A percentile compares a stretch with the other conserved stretches of the same genome.
Evolutionary conservation across 1,140 invertebrate species (phyloP).

Genomic region (Neodiprion lecontei): DNA sequence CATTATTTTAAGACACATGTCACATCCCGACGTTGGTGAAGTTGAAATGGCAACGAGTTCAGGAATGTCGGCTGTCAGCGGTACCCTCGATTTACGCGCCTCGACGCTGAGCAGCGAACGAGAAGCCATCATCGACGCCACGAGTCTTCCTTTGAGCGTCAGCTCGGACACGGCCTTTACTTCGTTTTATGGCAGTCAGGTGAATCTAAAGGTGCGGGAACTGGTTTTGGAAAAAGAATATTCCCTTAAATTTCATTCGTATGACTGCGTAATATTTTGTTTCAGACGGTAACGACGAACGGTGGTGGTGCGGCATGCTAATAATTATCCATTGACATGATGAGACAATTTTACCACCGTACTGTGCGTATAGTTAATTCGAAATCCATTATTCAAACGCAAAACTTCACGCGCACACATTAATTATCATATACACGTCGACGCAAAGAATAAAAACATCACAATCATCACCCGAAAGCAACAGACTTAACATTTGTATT

Average conservation of each 20-base stretch:
- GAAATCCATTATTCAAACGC: conserved; percentile 1
- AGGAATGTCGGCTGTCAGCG: conserved; percentile 50
- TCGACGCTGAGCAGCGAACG: conserved; percentile 52
- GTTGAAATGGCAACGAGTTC: conserved; percentile 57
- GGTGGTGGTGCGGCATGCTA: not conserved
- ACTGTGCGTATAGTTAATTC: not conserved
- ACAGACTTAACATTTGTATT: not conserved
- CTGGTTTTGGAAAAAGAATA: not conserved
- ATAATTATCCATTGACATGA: not conserved
- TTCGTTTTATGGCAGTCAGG: conserved; percentile 70
- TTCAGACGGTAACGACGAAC: not conserved
- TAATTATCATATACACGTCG: not conserved
- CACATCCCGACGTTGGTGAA: conserved; percentile 51
- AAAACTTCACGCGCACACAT: no score
- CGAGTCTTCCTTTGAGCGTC: conserved; percentile 52
- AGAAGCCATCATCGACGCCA: conserved; percentile 49
- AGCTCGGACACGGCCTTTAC: conserved; percentile 75
- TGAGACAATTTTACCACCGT: no score
- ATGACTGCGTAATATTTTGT: not conserved
- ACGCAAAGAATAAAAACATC: not conserved
- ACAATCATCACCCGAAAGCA: not conserved
- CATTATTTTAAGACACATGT: conserved; percentile 56
- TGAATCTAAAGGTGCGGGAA: conserved; percentile 34
- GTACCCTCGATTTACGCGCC: conserved; percentile 50
- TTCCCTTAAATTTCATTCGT: not conserved